A percentile compares a stretch with the other conserved stretches of the same genome.
These are phyloP conservation scores for Cydia fagiglandana DNA, from an alignment of 1,140 invertebrate species.

Conservation along the genomic window DNA sequence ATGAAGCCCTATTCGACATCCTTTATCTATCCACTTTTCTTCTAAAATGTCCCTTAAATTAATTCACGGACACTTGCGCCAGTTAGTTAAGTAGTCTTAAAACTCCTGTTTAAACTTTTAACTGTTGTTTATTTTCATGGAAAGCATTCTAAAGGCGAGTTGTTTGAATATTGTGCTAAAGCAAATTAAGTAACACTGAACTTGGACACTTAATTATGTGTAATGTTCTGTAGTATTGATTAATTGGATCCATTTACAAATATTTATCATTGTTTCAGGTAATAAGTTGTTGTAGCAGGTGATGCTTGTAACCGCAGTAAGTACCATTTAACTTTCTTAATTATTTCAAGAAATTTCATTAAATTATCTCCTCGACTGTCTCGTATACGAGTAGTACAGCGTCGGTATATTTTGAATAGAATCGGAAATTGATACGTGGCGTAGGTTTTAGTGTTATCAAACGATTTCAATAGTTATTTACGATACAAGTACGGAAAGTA, in stretches of 20 bases:
- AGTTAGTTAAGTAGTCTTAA: slow-evolving; percentile 36
- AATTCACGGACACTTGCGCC: slow-evolving; percentile 32
- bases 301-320: not conserved
- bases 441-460: too few species aligned
- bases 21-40: slow-evolving; percentile 19
- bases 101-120: slow-evolving; percentile 37
- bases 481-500: too few species aligned
- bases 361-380: too few species aligned
- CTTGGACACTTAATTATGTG: slow-evolving; percentile 33
- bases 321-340: not conserved
- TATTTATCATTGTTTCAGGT: slow-evolving; percentile 41
- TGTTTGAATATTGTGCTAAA: slow-evolving; percentile 10
- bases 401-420: too few species aligned
- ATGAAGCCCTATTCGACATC: slow-evolving; percentile 6
- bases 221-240: slow-evolving; percentile 34
- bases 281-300: slow-evolving; percentile 29
- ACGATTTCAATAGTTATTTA: too few species aligned
- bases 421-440: too few species aligned
- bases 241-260: slow-evolving; percentile 36
- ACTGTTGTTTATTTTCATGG: slow-evolving; percentile 38
- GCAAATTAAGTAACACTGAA: slow-evolving; percentile 28
- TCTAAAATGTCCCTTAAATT: slow-evolving; percentile 33
- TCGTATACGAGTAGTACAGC: not conserved
- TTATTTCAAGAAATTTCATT: too few species aligned
- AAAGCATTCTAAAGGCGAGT: not conserved